Evolutionary conservation across 2,888 invertebrate genomes (phyloP), one percentile per base, ranked within the genome.

Genomic region (Nasonia oneida): DNA sequence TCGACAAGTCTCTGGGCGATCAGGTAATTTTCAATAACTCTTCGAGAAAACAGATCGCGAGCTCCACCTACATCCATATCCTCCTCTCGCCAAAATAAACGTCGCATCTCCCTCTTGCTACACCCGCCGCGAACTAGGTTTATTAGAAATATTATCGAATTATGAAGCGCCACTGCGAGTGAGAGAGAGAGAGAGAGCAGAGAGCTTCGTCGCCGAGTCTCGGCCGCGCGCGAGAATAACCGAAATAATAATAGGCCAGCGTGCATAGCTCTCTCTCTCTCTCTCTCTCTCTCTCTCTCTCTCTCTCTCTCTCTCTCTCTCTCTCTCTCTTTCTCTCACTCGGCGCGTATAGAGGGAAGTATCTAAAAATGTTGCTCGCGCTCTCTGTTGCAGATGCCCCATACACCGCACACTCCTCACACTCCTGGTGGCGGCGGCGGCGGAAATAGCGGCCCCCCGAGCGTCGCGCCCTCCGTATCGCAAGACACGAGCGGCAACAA

Each of bases 1-100:
- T 98, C 97, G 98, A 98, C 93, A 98, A 98, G 93, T 97, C 97
- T 90, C 94, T 98, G 81, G 97, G 96, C 92, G 98, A 98, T 94
- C 98, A 98, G 96, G 97, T 91, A 89, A 83, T 70, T 82, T 82
- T 50, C 10, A n/a, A 12, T 12, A 8, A 74, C 33, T 39, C 71
- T 29, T 5, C 37, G 64, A 33, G 23, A 61, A 70, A 29, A 29
- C 57, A 12, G 47, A 47, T 47, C 47, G 47, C 47, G 12, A 47
- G 47, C 47, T 47, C 47, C 47, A 3, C 47, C 47, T 47, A 12
- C 2, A 12, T 47, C 12, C 47, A 47, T 47, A 12, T 47, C 47
- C 47, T 42, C 42, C 10, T 10, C 8, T 10, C 42, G 42, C 47
- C 12, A 47, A 47, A 47, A 47, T 47, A 47, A 47, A 47, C 47